phyloP scores from a whole-genome alignment of 2,888 invertebrate genomes.

The Schrankia costaestrigalis region DNA sequence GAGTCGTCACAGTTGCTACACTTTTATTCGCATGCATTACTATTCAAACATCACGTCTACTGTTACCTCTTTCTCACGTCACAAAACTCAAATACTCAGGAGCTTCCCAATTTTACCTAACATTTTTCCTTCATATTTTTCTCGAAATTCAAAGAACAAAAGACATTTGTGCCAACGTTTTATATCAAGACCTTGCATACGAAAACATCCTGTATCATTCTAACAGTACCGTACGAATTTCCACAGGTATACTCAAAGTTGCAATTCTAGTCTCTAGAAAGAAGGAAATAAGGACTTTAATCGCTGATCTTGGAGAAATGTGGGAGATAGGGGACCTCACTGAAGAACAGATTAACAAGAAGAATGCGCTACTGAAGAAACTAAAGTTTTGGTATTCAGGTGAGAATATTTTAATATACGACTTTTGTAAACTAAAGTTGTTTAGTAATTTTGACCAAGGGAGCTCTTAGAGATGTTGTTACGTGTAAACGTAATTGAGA shows the following conservation, averaged over 20 bases:
- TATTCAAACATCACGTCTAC: constrained; percentile 29
- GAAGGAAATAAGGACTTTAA: constrained; percentile 27
- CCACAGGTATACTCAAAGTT: constrained; percentile 36
- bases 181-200: constrained; percentile 28
- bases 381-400: constrained; percentile 42
- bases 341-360: constrained; percentile 37
- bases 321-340: constrained; percentile 33
- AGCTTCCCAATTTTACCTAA: constrained; percentile 18
- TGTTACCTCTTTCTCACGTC: constrained; percentile 17
- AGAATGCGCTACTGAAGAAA: constrained; percentile 36
- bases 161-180: constrained; percentile 21
- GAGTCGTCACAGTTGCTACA: constrained; percentile 2
- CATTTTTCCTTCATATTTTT: constrained; percentile 26
- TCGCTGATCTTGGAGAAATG: constrained; percentile 29
- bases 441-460: constrained; percentile 25
- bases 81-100: constrained; percentile 24
- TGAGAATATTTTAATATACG: constrained; percentile 27
- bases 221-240: constrained; percentile 21
- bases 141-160: constrained; percentile 28
- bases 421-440: constrained; percentile 23
- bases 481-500: constrained; percentile 26
- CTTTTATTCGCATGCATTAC: constrained; percentile 19
- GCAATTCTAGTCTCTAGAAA: constrained; percentile 23
- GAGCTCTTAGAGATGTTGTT: constrained; percentile 19
- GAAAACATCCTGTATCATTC: constrained; percentile 19